phyloP scores from a whole-genome alignment of 2,113 vertebrate species.

The Butorides virescens region DNA sequence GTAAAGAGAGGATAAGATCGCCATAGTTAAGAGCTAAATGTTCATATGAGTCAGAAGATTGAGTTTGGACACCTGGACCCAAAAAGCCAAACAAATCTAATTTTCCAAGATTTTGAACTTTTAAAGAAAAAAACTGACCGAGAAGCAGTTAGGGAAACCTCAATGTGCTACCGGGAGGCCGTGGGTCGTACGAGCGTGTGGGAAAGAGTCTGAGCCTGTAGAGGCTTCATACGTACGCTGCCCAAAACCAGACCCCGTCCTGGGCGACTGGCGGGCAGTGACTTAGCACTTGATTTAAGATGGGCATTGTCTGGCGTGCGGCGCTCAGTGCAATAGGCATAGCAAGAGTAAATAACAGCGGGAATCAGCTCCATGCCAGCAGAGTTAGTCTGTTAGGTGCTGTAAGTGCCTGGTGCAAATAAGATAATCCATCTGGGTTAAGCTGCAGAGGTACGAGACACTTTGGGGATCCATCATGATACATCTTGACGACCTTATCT shows the following conservation, averaged over 20 bases:
- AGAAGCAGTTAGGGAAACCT: not conserved
- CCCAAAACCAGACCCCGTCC: not conserved
- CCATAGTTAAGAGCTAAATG: not conserved
- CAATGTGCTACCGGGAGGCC: not conserved
- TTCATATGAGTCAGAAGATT: not conserved
- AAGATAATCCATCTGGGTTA: not conserved
- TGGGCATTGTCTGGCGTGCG: not conserved
- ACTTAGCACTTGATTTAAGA: not conserved
- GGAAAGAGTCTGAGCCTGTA: not conserved
- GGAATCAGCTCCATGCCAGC: not conserved
- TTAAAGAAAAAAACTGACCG: not conserved
- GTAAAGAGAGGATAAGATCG: not conserved
- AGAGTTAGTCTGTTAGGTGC: not conserved
- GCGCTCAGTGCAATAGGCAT: not conserved
- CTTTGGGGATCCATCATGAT: not conserved
- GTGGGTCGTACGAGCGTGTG: accelerated
- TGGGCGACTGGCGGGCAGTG: not conserved
- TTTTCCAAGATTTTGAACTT: not conserved
- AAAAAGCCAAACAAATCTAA: not conserved
- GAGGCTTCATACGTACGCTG: not conserved
- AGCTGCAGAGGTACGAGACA: not conserved
- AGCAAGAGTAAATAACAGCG: not conserved
- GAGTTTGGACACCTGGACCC: not conserved
- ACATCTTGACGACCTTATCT: not conserved
- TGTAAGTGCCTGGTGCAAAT: not conserved